These are phyloP conservation scores for Hozukius guyotensis DNA, from an alignment of 2,797 vertebrate species.

Conservation along the genomic window DNA sequence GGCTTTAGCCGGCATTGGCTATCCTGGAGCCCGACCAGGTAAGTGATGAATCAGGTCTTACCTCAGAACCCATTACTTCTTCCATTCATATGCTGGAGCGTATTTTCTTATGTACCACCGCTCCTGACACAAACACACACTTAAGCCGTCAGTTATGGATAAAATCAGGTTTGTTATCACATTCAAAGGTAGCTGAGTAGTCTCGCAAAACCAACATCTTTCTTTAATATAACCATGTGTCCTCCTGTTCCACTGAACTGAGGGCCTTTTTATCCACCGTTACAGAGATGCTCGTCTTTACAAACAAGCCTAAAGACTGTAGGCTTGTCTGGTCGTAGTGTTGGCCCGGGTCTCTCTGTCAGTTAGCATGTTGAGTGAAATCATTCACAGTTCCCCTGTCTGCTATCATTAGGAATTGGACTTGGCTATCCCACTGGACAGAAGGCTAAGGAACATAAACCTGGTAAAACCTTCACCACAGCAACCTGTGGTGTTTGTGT, in stretches of 20 bases:
- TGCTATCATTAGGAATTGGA: slow-evolving; percentile 29
- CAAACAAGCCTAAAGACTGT: neutral
- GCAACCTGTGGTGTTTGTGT: neutral
- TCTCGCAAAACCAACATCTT: neutral
- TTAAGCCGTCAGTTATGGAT: neutral
- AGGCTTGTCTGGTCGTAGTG: neutral
- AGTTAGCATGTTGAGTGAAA: neutral
- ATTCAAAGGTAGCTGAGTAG: neutral
- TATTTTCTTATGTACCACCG: neutral
- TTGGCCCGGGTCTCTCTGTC: neutral
- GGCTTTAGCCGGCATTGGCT: slow-evolving; percentile 51
- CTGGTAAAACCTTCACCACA: slow-evolving; percentile 46
- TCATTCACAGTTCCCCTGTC: slow-evolving; percentile 3
- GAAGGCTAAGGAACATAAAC: slow-evolving; percentile 42
- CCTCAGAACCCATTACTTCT: neutral
- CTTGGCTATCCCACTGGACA: slow-evolving; percentile 9
- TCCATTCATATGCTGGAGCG: neutral
- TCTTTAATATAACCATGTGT: neutral
- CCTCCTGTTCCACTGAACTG: neutral
- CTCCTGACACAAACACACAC: neutral
- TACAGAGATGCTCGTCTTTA: neutral
- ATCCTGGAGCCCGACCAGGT: slow-evolving; percentile 73
- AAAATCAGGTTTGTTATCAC: neutral
- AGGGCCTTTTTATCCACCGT: neutral
- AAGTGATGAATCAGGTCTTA: slow-evolving; percentile 44